These are phyloP conservation scores for Tanaodytes sp. DNA, from an alignment of 2,888 invertebrate species.

Conservation along the genomic window DNA sequence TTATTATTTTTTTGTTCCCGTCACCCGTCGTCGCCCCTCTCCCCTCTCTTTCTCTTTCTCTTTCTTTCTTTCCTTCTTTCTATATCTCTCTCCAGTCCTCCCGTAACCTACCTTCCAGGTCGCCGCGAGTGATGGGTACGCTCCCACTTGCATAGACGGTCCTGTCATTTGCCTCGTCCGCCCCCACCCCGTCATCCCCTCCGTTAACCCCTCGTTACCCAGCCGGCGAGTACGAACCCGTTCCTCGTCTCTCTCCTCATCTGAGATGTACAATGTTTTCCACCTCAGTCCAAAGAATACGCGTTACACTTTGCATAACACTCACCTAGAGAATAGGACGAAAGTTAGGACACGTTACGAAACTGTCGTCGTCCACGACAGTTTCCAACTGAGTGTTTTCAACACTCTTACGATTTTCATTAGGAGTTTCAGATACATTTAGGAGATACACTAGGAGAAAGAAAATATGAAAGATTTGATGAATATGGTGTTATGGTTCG, in stretches of 20 bases:
- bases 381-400: neutral
- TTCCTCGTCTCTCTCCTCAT: constrained; percentile 55
- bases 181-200: constrained; percentile 9
- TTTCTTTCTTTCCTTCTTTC: constrained; percentile 45
- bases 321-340: constrained; percentile 8
- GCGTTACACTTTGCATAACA: constrained; percentile 24
- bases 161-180: constrained; percentile 35
- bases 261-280: constrained; percentile 41
- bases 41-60: constrained; percentile 65
- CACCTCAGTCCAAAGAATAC: too few species aligned
- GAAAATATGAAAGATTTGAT: too few species aligned
- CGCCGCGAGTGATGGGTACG: constrained; percentile 34
- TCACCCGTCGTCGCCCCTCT: constrained; percentile 39
- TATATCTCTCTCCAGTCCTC: constrained; percentile 59
- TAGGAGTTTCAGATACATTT: too few species aligned
- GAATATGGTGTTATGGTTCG: too few species aligned
- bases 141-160: constrained; percentile 41
- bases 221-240: too few species aligned
- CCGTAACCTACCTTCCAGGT: too few species aligned
- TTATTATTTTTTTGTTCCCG: constrained; percentile 71
- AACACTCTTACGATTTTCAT: too few species aligned
- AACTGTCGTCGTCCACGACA: constrained; percentile 3
- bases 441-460: too few species aligned
- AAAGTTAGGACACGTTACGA: constrained; percentile 6
- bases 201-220: constrained; percentile 24